Evolutionary conservation across 1,140 invertebrate genomes (phyloP).

Genomic region (Conus ventricosus): DNA sequence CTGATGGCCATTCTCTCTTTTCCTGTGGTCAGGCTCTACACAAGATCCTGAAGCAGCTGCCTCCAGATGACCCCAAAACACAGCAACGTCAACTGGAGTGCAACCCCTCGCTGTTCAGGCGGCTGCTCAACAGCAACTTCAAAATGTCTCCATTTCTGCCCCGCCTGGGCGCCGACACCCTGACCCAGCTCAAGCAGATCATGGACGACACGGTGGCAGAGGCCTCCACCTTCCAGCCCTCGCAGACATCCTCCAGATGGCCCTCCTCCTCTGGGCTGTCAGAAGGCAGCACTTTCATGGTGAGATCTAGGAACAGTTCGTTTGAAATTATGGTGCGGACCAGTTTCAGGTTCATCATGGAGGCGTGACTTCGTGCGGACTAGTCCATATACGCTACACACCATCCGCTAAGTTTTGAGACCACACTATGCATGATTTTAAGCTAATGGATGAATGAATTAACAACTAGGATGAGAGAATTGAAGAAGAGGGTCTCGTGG

Average conservation of each 20-base stretch:
- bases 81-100: conserved; percentile 44
- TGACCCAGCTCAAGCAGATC: conserved; percentile 54
- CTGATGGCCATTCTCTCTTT: neutral
- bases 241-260: neutral
- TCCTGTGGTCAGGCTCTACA: conserved; percentile 58
- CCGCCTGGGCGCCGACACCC: conserved; percentile 48
- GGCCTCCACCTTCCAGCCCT: conserved; percentile 49
- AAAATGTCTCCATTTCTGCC: conserved; percentile 49
- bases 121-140: conserved; percentile 59
- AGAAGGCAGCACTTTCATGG: no score
- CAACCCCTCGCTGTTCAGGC: conserved; percentile 54
- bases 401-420: no score
- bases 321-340: no score
- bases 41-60: conserved; percentile 58
- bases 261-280: neutral
- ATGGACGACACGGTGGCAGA: conserved; percentile 56
- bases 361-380: no score
- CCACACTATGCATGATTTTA: no score
- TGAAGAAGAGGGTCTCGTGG: no score
- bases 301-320: no score
- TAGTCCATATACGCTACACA: no score
- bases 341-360: no score
- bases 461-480: no score
- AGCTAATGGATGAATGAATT: no score
- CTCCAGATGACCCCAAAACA: conserved; percentile 59